Base-by-base conservation (phyloP, 2,888 invertebrate genomes). In the Lydus trimaculatus region DNA sequence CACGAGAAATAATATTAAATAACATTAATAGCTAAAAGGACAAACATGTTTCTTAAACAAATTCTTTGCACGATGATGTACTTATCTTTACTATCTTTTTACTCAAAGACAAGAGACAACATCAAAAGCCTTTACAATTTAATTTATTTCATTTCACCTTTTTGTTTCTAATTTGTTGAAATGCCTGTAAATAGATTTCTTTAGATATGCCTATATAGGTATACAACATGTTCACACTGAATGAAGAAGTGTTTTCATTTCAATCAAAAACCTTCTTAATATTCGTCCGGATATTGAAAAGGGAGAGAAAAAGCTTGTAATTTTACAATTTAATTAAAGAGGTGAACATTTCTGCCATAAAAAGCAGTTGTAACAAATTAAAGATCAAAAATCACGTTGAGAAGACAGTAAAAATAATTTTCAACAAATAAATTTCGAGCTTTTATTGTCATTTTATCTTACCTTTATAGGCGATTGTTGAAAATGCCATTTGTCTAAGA, bases 111-210 rank as follows among this genome's bases (percentile, higher is more conserved):
- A 64, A 31, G 43, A 17, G 15, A 64, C 43, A 17, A 69, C 69
- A 66, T 69, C 69, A 69, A 69, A 69, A 64, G n/a, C n/a, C 61
- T 39, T 31, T 28, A 63, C 63, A 66, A 69, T 69, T 69, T 63
- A 66, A 61, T 43, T 62, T 66, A 62, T 66, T 66, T 23, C 66
- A 58, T 69, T 66, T 66, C 69, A 69, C 66, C 69, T 66, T 69
- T 69, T 69, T 69, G 69, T 69, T 66, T 66, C 63, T 69, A 69
- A 48, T 66, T 66, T 62, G 62, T 66, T 61, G n/a, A 31, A 60
- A 52, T 61, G 31, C 25, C 36, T 48, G 20, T 33, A 52, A 36
- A 28, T 52, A 28, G 28, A 58, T 58, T 39, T 58, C 43, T 33
- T 13, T 31, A 17, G 43, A 25, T 25, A n/a, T n/a, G n/a, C n/a